phyloP scores from a whole-genome alignment of 92 coral and sea anemone species.

The Parazoanthus darwini region DNA sequence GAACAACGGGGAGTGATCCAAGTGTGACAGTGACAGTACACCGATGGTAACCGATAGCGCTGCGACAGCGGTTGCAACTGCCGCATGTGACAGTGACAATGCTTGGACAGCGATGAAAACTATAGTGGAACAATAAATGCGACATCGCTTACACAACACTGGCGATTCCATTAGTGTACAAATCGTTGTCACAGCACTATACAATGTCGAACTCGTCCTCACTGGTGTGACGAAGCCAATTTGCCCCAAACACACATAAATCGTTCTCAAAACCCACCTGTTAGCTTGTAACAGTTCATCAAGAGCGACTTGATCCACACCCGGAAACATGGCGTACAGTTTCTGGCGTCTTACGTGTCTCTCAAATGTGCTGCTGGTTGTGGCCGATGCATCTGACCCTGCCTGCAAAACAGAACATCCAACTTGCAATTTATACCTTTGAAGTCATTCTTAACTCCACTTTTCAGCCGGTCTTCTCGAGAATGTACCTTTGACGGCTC shows the following conservation, averaged over 20 bases:
- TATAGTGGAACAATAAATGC: no score
- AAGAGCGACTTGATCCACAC: constrained; percentile 79
- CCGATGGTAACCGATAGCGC: no score
- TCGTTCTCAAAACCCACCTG: constrained; percentile 44
- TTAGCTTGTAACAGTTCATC: constrained; percentile 91
- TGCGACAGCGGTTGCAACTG: no score
- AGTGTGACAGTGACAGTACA: no score
- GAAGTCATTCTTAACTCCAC: not conserved
- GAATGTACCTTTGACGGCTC: not conserved
- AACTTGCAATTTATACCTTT: not conserved
- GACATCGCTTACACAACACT: not conserved
- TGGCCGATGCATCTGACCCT: not conserved
- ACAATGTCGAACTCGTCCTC: not conserved
- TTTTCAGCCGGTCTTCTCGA: not conserved
- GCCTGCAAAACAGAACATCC: not conserved
- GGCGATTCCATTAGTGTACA: not conserved
- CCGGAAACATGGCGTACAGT: constrained; percentile 91
- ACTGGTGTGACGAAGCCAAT: not conserved
- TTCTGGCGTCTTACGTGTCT: constrained; percentile 74
- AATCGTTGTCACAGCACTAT: not conserved
- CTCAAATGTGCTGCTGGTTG: constrained; percentile 52
- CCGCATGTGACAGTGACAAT: no score
- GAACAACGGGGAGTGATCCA: no score
- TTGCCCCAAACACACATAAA: not conserved
- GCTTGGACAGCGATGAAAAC: no score